Percentiles rank a stretch among this genome's conserved stretches.
Evolutionary conservation across 2,888 invertebrate species (phyloP).

Genomic region (Lapara coniferarum): DNA sequence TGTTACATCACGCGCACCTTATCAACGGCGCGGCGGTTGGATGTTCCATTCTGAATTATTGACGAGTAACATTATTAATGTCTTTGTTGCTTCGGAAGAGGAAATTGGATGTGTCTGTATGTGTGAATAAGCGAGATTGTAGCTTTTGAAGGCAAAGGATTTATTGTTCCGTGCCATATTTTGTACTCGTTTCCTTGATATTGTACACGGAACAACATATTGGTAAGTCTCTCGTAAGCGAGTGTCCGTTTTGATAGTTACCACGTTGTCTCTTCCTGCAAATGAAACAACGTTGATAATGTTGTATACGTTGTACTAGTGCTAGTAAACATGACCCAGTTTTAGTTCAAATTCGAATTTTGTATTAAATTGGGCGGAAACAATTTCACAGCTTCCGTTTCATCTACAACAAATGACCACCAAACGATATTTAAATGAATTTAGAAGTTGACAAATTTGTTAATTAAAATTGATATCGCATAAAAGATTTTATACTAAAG

Average conservation of each 20-base stretch:
- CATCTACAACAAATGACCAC: constrained; percentile 1
- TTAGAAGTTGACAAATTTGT: background rate
- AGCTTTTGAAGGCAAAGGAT: too few species aligned
- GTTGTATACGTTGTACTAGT: background rate
- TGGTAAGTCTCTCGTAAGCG: too few species aligned
- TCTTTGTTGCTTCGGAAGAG: background rate
- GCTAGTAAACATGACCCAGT: background rate
- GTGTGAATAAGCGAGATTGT: too few species aligned
- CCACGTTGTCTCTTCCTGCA: too few species aligned
- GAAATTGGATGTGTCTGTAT: background rate
- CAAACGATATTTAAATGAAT: background rate
- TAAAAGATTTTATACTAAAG: background rate
- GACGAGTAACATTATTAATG: constrained; percentile 1
- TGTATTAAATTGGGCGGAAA: background rate
- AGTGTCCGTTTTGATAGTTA: too few species aligned
- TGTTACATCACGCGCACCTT: constrained; percentile 1
- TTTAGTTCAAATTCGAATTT: background rate
- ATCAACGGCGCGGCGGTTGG: background rate
- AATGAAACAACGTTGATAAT: background rate
- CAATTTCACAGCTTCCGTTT: constrained; percentile 11
- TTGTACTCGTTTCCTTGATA: too few species aligned
- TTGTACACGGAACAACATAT: too few species aligned
- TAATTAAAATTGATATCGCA: background rate
- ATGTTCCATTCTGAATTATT: constrained; percentile 8
- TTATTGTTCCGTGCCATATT: too few species aligned